Evolutionary conservation across 2,888 invertebrate genomes (phyloP), one percentile per base, ranked within the genome.

Genomic region (Cephus spinipes): DNA sequence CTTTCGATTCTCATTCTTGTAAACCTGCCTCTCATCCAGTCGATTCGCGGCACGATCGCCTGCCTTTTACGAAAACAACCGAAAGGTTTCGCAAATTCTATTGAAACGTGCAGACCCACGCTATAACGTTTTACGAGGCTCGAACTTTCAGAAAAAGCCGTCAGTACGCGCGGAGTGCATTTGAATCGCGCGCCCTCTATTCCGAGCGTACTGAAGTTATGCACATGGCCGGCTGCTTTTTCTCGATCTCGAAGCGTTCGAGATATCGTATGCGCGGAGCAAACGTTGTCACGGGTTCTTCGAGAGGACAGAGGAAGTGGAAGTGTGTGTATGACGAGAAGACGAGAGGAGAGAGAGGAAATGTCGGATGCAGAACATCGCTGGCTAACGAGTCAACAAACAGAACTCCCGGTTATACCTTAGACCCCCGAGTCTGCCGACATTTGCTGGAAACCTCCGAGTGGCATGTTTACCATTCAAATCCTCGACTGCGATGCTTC

Each of bases 361-460:
- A 74, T 35, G 36, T 35, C 74, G 36, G 33, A 74, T 74, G 74
- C 74, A 74, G 74, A 74, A 74, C 74, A 33, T 35, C 36, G 33
- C 35, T 74, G 74, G 36, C 74, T 74, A 74, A 74, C 74, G 74
- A 74, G 74, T 74, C 74, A 35, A 35, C 74, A 74, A 74, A 74
- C 74, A 74, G n/a, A 30, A 23, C 74, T 34, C 36, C 74, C 74
- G 74, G 74, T 74, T 74, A 74, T 34, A 33, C 74, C 36, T 74
- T 74, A 35, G 35, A 30, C 35, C 31, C 31, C 15, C 74, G 9
- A n/a, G 30, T 32, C 35, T 35, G 30, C 33, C 74, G 33, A 35
- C 74, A 33, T 34, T 74, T n/a, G 74, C 74, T 35, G 35, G 74
- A 33, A 74, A 74, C 34, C 74, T 74, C 74, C 31, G 34, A 34